Evolutionary conservation across 2,888 invertebrate genomes (phyloP).

Genomic region (Apocheima hispidaria): DNA sequence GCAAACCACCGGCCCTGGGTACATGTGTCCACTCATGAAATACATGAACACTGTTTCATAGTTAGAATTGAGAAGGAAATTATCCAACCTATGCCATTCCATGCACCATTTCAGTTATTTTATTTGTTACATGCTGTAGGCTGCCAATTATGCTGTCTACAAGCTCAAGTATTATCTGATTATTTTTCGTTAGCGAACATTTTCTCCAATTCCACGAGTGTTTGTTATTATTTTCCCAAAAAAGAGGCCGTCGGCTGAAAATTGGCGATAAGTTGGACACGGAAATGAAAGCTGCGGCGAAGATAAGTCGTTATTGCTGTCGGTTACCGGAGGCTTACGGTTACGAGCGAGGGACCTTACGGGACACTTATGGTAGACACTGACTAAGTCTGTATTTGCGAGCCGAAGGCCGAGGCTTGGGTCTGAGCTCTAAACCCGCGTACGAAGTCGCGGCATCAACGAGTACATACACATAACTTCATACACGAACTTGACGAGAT

Average conservation of each 20-base stretch:
- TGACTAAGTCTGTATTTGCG: no score
- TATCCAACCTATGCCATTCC: conserved; percentile 49
- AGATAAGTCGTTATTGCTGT: conserved; percentile 75
- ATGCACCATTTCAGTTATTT: conserved; percentile 11
- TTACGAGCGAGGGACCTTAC: conserved; percentile 30
- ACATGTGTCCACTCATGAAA: conserved; percentile 70
- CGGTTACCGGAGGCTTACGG: conserved; percentile 48
- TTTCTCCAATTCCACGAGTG: conserved; percentile 13
- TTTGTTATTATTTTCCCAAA: conserved; percentile 47
- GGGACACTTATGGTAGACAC: conserved; percentile 4
- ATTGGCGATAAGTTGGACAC: conserved; percentile 66
- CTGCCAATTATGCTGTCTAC: no score
- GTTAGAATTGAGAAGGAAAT: conserved; percentile 54
- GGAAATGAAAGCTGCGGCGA: conserved; percentile 71
- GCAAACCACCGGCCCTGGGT: conserved; percentile 41
- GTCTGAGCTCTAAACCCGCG: no score
- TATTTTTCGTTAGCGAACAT: neutral
- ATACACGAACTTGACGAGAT: no score
- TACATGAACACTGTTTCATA: conserved; percentile 73
- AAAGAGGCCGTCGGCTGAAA: conserved; percentile 57
- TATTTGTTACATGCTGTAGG: neutral
- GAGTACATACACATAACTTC: no score
- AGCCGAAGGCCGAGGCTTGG: no score
- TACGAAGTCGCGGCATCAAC: no score
- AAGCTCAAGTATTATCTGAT: no score